Conservation (phyloP, 2,888 invertebrate genomes). For the Amorpha juglandis region DNA sequence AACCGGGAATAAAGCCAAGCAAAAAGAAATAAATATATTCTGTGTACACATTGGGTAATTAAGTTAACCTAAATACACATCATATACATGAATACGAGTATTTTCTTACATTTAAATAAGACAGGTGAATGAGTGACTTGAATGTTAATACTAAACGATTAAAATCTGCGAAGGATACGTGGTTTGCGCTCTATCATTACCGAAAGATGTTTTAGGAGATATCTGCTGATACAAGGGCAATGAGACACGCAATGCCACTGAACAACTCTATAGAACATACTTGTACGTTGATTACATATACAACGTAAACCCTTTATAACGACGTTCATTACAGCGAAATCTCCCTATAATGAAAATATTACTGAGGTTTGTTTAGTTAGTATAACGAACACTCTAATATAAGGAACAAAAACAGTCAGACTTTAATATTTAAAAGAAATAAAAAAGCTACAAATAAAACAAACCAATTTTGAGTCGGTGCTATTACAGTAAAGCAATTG, state of each 20-base stretch:
- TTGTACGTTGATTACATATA: neutral
- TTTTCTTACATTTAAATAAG: neutral
- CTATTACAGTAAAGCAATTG: too few relatives aligned
- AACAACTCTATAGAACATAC: neutral
- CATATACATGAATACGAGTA: too few relatives aligned
- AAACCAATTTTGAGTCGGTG: too few relatives aligned
- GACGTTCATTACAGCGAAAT: too few relatives aligned
- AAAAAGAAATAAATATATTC: neutral
- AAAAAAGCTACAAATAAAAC: too few relatives aligned
- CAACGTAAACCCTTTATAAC: too few relatives aligned
- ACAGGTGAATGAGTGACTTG: constrained; percentile 11
- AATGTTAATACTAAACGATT: constrained; percentile 15
- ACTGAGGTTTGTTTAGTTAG: too few relatives aligned
- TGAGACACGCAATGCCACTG: constrained; percentile 47
- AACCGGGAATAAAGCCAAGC: too few relatives aligned
- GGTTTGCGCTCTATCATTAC: constrained; percentile 29
- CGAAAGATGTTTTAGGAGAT: constrained; percentile 29
- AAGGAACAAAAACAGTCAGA: too few relatives aligned
- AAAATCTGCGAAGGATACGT: constrained; percentile 22
- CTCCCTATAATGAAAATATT: too few relatives aligned
- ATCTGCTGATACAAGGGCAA: constrained; percentile 38
- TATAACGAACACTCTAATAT: too few relatives aligned
- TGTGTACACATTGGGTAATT: constrained; percentile 8
- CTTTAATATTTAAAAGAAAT: too few relatives aligned
- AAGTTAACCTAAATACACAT: constrained; percentile 5